Percentiles rank a stretch among this genome's conserved stretches.
Conservation (phyloP, 2,888 invertebrate species). For the Drosophila picticornis region DNA sequence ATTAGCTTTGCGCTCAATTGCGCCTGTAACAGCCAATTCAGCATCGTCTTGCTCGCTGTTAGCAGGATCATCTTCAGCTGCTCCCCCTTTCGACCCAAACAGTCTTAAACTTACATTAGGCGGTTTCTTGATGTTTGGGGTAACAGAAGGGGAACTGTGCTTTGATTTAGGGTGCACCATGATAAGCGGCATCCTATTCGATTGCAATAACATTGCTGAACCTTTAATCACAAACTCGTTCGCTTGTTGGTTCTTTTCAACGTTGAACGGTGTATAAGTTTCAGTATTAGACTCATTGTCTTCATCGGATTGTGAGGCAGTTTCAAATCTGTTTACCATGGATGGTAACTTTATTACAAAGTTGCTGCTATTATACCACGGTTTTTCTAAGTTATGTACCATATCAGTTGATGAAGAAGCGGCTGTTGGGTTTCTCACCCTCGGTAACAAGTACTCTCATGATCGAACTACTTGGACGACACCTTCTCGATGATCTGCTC, state of each 20-base stretch:
- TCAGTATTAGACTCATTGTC: background rate
- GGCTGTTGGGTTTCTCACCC: background rate
- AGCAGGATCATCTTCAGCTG: background rate
- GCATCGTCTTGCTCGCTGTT: background rate
- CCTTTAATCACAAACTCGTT: background rate
- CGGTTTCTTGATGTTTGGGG: background rate
- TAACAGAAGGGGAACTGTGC: background rate
- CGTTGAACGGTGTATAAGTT: background rate
- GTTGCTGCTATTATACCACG: background rate
- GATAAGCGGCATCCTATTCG: conserved; percentile 21
- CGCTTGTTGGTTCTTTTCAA: background rate
- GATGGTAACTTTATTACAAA: background rate
- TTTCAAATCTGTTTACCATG: background rate
- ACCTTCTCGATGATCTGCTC: background rate
- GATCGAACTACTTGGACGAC: background rate
- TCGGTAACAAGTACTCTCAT: background rate
- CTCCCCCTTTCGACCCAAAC: background rate
- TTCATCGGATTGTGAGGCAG: conserved; percentile 4
- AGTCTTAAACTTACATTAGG: background rate
- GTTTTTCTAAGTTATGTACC: background rate
- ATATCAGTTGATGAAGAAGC: background rate
- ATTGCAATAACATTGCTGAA: background rate
- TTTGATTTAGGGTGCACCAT: conserved; percentile 17
- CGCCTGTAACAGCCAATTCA: background rate
- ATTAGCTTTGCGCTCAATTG: background rate